Base-by-base conservation (phyloP, 2,888 invertebrate genomes). In the Brachyopa scutellaris region DNA sequence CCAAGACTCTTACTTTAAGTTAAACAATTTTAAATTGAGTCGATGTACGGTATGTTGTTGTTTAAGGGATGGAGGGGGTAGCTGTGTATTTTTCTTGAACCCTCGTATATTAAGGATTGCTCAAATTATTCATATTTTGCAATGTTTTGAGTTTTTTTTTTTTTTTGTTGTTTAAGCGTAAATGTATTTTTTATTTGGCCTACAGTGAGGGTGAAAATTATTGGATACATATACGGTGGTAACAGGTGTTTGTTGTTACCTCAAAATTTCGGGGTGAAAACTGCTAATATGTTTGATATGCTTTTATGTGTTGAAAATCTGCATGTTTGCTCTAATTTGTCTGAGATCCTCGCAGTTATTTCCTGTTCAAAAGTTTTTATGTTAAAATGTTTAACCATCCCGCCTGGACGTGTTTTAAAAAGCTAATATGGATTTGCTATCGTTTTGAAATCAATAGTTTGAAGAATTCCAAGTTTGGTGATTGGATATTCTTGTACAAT, bases 11-110 rank as follows among this genome's bases (percentile, higher is more conserved):
- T 66, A 61, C 57, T 82, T 74, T 36, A 70, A 80, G 76, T 76
- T 74, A 80, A 74, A 64, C 80, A 74, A 69, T 76, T 76, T 80
- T 80, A 80, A 80, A 80, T 80, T 80, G 80, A 76, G 74, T 31
- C 74, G 6, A 11, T 49, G 62, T 61, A 55, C 9, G 15, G 36
- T 11, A 13, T n/a, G 53, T 53, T 67, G 53, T 42, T 67, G 36
- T 11, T 31, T 23, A 17, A 1, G 6, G n/a, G 13, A 23, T 13
- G 29, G 47, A 8, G 29, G 5, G 38, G 70, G 36, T 53, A n/a
- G 49, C 5, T 6, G 13, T 42, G 11, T 62, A 49, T 53, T 42
- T 49, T 33, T 33, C n/a, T 8, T 26, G 1, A 21, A 31, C 55
- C 45, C 69, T 26, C 29, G 5, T 45, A 15, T 19, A 8, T 6